Base-by-base conservation (phyloP, 2,113 vertebrate species). In the Promerops cafer region DNA sequence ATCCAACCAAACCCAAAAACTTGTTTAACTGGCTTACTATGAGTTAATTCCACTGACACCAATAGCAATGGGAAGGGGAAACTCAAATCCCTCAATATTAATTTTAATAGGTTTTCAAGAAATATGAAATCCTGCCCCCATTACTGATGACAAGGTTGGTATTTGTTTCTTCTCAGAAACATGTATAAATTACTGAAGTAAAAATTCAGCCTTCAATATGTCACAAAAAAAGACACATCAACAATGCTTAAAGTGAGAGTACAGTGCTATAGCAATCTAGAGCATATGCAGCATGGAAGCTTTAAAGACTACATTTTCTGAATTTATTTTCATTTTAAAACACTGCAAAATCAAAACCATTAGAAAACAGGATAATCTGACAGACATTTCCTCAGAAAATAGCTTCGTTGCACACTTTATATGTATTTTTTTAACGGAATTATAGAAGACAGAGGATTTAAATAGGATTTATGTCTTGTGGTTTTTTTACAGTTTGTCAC, bases 401-500 rank as follows among this genome's bases (percentile, higher is more conserved):
- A 85, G 54, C 20, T 18, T 78, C 10, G 1, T 69, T 77, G 42
- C 9, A 74, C 10, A 42, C 28, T 79, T 56, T 16, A 13, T 31
- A 11, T 20, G 3, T 59, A 76, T 83, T 86, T 90, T 60, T 70
- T 37, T 27, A 84, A 85, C 49, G 39, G 39, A 89, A 30, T 76
- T 47, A 82, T 10, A 16, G 31, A 35, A 76, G 24, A 28, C 37
- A 94, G 39, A 72, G 13, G 22, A 70, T 91, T 96, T 89, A 78
- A 85, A 90, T 53, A 96, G 30, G 77, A 84, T 83, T 79, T 91
- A 75, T 33, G 17, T 80, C 56, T 80, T 70, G 19, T 47, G 40
- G 26, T 27, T 71, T 74, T 69, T 82, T 76, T 93, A 68, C 23
- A 65, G 57, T 95, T 94, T 85, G 66, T 77, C 83, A 75, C 45